Evolutionary conservation across 2,888 invertebrate genomes (phyloP), one percentile per base, ranked within the genome.

Genomic region (Taenaris catops): DNA sequence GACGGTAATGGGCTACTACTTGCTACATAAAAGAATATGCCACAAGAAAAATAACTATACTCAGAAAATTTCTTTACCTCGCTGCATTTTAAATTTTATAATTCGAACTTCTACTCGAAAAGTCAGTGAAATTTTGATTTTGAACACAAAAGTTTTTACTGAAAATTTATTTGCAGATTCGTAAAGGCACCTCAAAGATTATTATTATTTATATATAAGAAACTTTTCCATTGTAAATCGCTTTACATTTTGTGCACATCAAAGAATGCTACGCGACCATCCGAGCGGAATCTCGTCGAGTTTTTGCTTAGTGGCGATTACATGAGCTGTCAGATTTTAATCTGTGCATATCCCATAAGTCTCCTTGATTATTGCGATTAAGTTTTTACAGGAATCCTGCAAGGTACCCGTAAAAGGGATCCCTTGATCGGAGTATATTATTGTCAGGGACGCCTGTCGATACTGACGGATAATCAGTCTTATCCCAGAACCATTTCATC

Each of bases 241-340:
- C 18, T 46, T 24, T 41, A 38, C 40, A 45, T 51, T 54, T 48
- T 58, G 53, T 44, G 52, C 25, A 44, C 56, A 67, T 51, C 64
- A 56, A 56, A 36, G 55, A 58, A 48, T 53, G 48, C 38, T 45
- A 34, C 51, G 45, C 32, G 48, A 38, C 42, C 48, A 55, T 50
- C 50, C 47, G 40, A 61, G 54, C 53, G 63, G 60, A 66, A 66
- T 67, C 56, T 51, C 51, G 55, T 58, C 55, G 55, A 63, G 69
- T 72, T 75, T 71, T 72, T 72, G 58, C 63, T 56, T 55, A 53
- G 69, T 61, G 66, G 64, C 68, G 63, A 74, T 75, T 74, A 74
- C 61, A 62, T n/a, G n/a, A n/a, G n/a, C n/a, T n/a, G n/a, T n/a
- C n/a, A n/a, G n/a, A n/a, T n/a, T n/a, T n/a, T n/a, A n/a, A n/a